Conservation (phyloP, 2,797 vertebrate species). For the Morus bassanus region DNA sequence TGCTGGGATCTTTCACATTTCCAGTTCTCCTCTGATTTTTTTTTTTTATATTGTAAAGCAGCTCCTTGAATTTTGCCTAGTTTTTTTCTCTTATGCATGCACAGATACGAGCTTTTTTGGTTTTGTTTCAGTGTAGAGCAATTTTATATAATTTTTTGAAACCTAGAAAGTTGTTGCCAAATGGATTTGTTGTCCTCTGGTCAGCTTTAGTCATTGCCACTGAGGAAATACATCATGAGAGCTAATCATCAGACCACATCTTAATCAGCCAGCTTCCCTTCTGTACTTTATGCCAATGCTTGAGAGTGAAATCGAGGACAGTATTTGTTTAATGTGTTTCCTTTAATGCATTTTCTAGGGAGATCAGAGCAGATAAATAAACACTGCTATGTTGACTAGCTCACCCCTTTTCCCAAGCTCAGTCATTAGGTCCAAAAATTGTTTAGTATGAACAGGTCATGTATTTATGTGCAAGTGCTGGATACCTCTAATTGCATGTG, state of each 20-base stretch:
- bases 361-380: slow-evolving; percentile 25
- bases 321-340: slow-evolving; percentile 7
- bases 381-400: background rate
- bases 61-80: background rate
- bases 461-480: background rate
- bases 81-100: background rate
- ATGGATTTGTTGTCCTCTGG: background rate
- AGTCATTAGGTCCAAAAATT: background rate
- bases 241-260: slow-evolving; percentile 31
- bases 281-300: background rate
- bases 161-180: background rate
- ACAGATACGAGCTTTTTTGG: fast-evolving
- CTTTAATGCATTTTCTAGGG: slow-evolving; percentile 8
- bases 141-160: background rate
- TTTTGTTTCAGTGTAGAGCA: background rate
- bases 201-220: background rate
- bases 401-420: background rate
- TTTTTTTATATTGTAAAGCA: background rate
- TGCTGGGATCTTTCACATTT: background rate
- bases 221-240: background rate
- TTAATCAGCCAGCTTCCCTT: background rate
- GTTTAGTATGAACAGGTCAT: background rate
- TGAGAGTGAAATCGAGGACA: background rate
- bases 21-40: background rate
- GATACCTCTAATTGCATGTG: background rate